A percentile compares a stretch with the other conserved stretches of the same genome.
phyloP scores from a whole-genome alignment of 2,888 invertebrate genomes.

The Clivina fossor region DNA sequence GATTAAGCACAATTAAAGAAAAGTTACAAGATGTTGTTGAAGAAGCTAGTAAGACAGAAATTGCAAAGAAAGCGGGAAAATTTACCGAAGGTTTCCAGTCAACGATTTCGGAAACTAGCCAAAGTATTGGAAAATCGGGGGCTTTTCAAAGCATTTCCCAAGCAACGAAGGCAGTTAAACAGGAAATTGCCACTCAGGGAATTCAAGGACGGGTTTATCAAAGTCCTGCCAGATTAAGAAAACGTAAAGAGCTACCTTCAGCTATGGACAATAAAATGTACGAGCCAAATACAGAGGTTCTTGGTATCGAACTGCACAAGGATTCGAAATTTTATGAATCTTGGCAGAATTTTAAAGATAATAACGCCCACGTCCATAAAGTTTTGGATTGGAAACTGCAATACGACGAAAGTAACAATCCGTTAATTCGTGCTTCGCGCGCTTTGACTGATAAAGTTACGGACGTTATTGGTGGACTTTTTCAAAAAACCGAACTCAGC shows the following conservation, averaged over 20 bases:
- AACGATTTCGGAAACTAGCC: slow-evolving; percentile 82
- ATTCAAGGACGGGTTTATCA: slow-evolving; percentile 77
- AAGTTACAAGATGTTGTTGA: slow-evolving; percentile 87
- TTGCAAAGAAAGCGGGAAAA: slow-evolving; percentile 87
- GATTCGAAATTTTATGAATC: slow-evolving; percentile 97
- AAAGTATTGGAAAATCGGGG: slow-evolving; percentile 84
- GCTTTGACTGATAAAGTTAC: slow-evolving; percentile 89
- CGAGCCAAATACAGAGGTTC: slow-evolving; percentile 78
- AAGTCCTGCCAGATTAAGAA: slow-evolving; percentile 71
- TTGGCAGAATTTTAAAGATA: slow-evolving; percentile 98
- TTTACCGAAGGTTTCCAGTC: slow-evolving; percentile 82
- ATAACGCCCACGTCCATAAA: slow-evolving; percentile 95
- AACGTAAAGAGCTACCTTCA: slow-evolving; percentile 70
- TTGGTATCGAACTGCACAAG: slow-evolving; percentile 92
- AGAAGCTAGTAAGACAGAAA: slow-evolving; percentile 90
- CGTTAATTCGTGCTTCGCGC: slow-evolving; percentile 85
- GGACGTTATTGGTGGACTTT: slow-evolving; percentile 81
- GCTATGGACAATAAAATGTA: slow-evolving; percentile 61
- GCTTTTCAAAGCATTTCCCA: slow-evolving; percentile 84
- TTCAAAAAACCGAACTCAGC: slow-evolving; percentile 93
- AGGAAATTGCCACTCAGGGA: slow-evolving; percentile 71
- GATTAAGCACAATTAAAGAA: slow-evolving; percentile 78
- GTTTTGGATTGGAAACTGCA: slow-evolving; percentile 95
- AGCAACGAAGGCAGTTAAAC: slow-evolving; percentile 86
- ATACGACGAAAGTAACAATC: slow-evolving; percentile 98